Percentiles rank a stretch among this genome's conserved stretches.
phyloP scores from a whole-genome alignment of 1,140 invertebrate species.

The Brachionus calyciflorus region DNA sequence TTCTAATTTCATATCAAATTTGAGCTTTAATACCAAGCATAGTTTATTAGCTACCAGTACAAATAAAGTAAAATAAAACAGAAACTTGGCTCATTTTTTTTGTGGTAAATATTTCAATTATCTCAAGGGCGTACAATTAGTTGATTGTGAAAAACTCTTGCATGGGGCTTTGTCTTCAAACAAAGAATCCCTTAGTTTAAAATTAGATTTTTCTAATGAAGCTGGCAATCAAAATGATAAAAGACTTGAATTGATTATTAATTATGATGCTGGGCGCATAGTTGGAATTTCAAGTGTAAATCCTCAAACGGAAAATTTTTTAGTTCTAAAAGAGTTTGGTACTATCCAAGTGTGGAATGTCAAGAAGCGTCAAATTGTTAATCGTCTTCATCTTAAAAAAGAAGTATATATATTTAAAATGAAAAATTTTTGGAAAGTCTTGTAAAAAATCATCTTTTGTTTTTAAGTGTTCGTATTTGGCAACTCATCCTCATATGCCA shows the following conservation, averaged over 20 bases:
- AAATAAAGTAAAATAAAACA: not conserved
- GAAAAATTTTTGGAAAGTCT: not conserved
- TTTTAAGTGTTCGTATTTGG: conserved; percentile 16
- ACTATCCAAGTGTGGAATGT: conserved; percentile 32
- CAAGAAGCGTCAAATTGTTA: conserved; percentile 5
- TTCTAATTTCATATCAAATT: conserved; percentile 17
- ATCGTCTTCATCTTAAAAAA: not conserved
- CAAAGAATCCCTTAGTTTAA: conserved; percentile 19
- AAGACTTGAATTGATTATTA: not conserved
- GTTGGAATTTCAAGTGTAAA: conserved; percentile 10
- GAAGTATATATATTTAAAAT: not conserved
- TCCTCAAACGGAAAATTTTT: conserved; percentile 23
- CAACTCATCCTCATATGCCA: conserved; percentile 20
- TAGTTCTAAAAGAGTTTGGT: conserved; percentile 26
- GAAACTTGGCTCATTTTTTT: not conserved
- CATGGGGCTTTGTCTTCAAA: not conserved
- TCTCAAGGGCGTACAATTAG: not conserved
- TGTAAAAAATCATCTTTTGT: not conserved
- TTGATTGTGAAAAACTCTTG: conserved; percentile 29
- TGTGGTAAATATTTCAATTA: not conserved
- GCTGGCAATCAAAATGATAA: not conserved
- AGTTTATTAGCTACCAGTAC: not conserved
- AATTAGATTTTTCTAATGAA: not conserved
- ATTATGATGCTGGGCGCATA: conserved; percentile 26
- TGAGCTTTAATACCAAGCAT: conserved; percentile 25